Evolutionary conservation across 2,113 vertebrate genomes (phyloP).

Genomic region (Sus scrofa): T2T-Sscrofa CM000813.6:51328001-51328500

Average conservation of each 20-base stretch:
- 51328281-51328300: background rate
- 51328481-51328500: too few species aligned
- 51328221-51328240: background rate
- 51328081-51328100: background rate
- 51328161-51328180: background rate
- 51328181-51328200: too few species aligned
- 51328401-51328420: background rate
- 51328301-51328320: background rate
- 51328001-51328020: background rate
- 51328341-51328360: background rate
- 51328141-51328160: background rate
- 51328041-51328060: background rate
- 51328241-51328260: background rate
- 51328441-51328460: background rate
- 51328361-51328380: background rate
- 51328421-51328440: background rate
- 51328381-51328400: background rate
- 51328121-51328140: background rate
- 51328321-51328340: background rate
- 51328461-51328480: background rate
- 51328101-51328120: background rate
- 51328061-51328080: background rate
- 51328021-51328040: background rate
- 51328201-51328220: rapidly evolving
- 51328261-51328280: background rate